Conservation (phyloP, 2,797 vertebrate species). For the Adelosebastes latens region DNA sequence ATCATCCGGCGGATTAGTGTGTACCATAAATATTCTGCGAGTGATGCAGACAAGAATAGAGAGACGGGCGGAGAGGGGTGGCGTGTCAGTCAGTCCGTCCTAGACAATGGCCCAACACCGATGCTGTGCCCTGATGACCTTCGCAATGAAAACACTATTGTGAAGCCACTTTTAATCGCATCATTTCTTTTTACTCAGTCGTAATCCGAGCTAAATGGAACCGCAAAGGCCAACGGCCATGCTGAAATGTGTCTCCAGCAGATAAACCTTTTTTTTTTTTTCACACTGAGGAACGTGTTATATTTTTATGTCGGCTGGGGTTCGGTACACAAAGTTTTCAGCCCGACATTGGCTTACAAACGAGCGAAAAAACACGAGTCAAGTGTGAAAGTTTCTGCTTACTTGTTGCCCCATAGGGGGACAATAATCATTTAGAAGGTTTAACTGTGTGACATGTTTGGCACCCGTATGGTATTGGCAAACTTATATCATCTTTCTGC, state of each 20-base stretch:
- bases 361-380: constrained; percentile 26
- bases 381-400: constrained; percentile 7
- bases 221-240: constrained; percentile 49
- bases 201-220: constrained; percentile 54
- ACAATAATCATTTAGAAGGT: constrained; percentile 27
- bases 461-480: constrained; percentile 33
- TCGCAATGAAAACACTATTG: constrained; percentile 68
- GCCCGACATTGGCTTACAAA: constrained; percentile 8
- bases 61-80: constrained; percentile 60
- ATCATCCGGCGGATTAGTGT: constrained; percentile 43
- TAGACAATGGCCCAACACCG: constrained; percentile 58
- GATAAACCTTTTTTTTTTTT: constrained; percentile 56
- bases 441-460: constrained; percentile 55
- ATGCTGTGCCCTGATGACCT: constrained; percentile 69
- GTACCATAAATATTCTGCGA: constrained; percentile 46
- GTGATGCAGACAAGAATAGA: constrained; percentile 60
- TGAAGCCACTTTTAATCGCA: constrained; percentile 63
- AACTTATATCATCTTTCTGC: constrained; percentile 45
- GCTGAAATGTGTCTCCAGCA: constrained; percentile 52
- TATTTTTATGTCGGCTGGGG: constrained; percentile 20
- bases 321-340: constrained; percentile 1
- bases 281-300: background rate
- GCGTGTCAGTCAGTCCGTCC: constrained; percentile 33
- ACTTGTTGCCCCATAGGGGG: background rate
- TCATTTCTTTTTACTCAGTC: constrained; percentile 62